A percentile compares a stretch with the other conserved stretches of the same genome.
These are phyloP conservation scores for Microplitis demolitor DNA, from an alignment of 1,140 invertebrate genomes.

Conservation along the genomic window DNA sequence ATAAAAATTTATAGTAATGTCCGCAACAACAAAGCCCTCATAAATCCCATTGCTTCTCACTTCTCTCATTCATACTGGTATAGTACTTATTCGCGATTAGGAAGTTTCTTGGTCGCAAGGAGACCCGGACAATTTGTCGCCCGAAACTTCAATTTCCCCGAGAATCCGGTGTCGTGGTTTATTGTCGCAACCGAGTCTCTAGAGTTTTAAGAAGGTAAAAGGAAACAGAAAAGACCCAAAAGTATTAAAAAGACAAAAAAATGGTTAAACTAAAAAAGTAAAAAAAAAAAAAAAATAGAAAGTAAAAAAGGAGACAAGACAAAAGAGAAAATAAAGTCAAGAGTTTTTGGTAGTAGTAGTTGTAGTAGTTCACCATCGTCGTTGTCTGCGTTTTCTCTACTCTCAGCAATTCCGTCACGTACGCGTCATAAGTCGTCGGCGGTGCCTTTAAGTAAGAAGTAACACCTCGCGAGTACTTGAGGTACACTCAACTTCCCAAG, in stretches of 20 bases:
- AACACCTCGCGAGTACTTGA: conserved; percentile 34
- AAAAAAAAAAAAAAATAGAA: not conserved
- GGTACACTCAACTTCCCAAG: conserved; percentile 35
- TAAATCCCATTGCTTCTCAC: not conserved
- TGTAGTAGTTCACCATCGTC: conserved; percentile 1
- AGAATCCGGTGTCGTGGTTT: conserved; percentile 20
- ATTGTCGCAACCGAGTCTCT: conserved; percentile 8
- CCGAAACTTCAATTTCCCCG: conserved; percentile 44
- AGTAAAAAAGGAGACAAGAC: conserved; percentile 13
- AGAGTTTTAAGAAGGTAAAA: conserved; percentile 14
- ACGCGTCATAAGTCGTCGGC: conserved; percentile 47
- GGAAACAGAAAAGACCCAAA: not conserved
- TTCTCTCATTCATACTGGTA: conserved; percentile 8
- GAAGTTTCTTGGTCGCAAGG: conserved; percentile 25
- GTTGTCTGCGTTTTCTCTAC: conserved; percentile 10
- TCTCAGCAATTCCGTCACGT: conserved; percentile 49
- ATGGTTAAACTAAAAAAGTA: not conserved
- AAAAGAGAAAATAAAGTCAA: not conserved
- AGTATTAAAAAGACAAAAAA: conserved; percentile 15
- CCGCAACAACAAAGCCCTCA: not conserved
- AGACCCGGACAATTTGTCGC: conserved; percentile 30
- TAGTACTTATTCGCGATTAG: conserved; percentile 20
- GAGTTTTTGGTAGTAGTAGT: no score
- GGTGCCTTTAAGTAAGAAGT: conserved; percentile 46
- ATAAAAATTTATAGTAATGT: no score